These are phyloP conservation scores for Linnaemya vulpina DNA, from an alignment of 2,888 invertebrate species.

Conservation along the genomic window DNA sequence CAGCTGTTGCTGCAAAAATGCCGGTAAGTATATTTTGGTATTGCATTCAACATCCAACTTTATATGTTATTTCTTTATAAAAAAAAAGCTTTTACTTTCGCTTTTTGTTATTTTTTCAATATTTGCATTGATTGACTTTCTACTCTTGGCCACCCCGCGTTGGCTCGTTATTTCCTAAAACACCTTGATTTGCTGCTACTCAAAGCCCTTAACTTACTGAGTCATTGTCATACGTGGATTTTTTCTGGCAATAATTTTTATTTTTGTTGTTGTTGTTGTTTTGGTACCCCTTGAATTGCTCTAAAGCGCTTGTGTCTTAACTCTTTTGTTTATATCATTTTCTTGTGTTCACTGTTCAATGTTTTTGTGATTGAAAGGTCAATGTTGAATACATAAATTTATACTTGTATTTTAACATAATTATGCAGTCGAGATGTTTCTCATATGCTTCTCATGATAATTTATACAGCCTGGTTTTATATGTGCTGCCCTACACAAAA, in stretches of 20 bases:
- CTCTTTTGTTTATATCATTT: slow-evolving; percentile 53
- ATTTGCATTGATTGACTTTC: slow-evolving; percentile 67
- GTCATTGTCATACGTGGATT: slow-evolving; percentile 43
- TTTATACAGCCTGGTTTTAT: slow-evolving; percentile 6
- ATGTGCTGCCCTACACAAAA: slow-evolving; percentile 1
- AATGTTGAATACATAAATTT: slow-evolving; percentile 41
- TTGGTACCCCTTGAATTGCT: background rate
- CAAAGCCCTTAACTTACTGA: slow-evolving; percentile 28
- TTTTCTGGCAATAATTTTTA: background rate
- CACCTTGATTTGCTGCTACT: background rate
- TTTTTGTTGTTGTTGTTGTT: slow-evolving; percentile 1
- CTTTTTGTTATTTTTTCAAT: slow-evolving; percentile 44
- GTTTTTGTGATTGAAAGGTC: slow-evolving; percentile 55
- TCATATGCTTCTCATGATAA: background rate
- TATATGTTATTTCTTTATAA: slow-evolving; percentile 10
- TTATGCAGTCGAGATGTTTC: background rate
- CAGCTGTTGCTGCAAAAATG: slow-evolving; percentile 75
- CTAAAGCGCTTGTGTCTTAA: slow-evolving; percentile 41
- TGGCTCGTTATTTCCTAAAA: background rate
- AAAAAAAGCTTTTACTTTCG: slow-evolving; percentile 69
- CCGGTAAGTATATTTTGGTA: slow-evolving; percentile 76
- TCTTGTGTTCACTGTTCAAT: slow-evolving; percentile 21
- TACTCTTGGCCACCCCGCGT: slow-evolving; percentile 25
- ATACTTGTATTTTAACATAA: slow-evolving; percentile 14
- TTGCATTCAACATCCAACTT: background rate